phyloP scores from a whole-genome alignment of 2,797 vertebrate species.

The Oreochromis mossambicus region DNA sequence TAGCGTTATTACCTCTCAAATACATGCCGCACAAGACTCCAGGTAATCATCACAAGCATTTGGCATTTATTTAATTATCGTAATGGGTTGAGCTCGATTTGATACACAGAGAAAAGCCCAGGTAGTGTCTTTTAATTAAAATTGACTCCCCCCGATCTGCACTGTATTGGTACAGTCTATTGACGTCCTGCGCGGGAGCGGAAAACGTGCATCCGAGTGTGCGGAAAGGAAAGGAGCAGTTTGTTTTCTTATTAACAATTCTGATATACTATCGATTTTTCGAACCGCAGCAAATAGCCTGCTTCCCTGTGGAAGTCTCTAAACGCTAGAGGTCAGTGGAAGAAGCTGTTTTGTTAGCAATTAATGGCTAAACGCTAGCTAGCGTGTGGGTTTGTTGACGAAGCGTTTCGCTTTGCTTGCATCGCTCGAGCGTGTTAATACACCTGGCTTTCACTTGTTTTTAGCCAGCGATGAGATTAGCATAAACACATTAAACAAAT shows the following conservation, averaged over 20 bases:
- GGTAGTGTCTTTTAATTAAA: not conserved
- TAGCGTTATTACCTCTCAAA: not conserved
- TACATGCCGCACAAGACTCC: not conserved
- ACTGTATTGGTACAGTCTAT: conserved; percentile 56
- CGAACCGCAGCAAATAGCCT: not conserved
- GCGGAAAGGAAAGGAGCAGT: conserved; percentile 24
- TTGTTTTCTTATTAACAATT: conserved; percentile 3
- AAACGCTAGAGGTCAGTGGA: not conserved
- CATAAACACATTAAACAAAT: not conserved
- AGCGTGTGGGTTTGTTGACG: conserved; percentile 2
- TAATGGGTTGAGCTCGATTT: rapidly evolving
- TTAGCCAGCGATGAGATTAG: not conserved
- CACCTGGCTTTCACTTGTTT: not conserved
- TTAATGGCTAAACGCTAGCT: not conserved
- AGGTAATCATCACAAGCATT: rapidly evolving
- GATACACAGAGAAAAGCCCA: not conserved
- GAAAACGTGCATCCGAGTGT: conserved; percentile 52
- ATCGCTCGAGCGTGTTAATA: not conserved
- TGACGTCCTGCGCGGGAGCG: conserved; percentile 73
- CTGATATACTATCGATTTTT: not conserved
- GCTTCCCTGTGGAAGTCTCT: rapidly evolving
- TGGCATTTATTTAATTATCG: rapidly evolving
- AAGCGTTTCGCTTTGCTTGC: not conserved
- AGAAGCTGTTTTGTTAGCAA: not conserved
- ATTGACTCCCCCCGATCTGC: not conserved